Percentiles rank a stretch among this genome's conserved stretches.
phyloP scores from a whole-genome alignment of 2,797 vertebrate species.

The Lacerta viridis region DNA sequence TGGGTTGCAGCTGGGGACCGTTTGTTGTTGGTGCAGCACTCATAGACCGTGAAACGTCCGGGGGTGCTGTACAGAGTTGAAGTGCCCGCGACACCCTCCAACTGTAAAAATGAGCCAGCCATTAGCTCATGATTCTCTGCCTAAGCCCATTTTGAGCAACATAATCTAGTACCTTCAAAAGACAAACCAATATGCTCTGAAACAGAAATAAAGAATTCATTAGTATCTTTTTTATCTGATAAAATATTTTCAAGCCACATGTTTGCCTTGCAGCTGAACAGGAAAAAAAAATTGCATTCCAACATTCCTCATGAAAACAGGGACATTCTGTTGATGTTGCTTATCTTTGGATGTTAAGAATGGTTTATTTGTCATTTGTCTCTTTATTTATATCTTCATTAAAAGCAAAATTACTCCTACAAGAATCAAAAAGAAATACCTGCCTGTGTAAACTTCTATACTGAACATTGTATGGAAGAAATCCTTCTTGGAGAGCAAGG shows the following conservation, averaged over 20 bases:
- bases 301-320: no score
- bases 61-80: no score
- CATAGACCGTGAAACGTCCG: no score
- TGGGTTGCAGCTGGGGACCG: no score
- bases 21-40: no score
- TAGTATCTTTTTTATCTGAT: constrained; percentile 41
- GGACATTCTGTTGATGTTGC: no score
- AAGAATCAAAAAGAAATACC: not conserved
- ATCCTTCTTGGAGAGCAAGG: not conserved
- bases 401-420: not conserved
- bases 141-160: not conserved
- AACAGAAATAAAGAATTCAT: constrained; percentile 23
- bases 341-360: not conserved
- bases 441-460: not conserved
- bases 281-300: not conserved
- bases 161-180: constrained; percentile 12
- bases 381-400: not conserved
- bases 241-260: constrained; percentile 36
- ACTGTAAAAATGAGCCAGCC: not conserved
- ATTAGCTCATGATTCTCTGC: not conserved
- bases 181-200: not conserved
- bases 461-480: not conserved
- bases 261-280: constrained; percentile 15
- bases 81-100: not conserved
- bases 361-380: not conserved